Conservation (phyloP, 2,888 invertebrate species). For the Hymenopus coronatus region DNA sequence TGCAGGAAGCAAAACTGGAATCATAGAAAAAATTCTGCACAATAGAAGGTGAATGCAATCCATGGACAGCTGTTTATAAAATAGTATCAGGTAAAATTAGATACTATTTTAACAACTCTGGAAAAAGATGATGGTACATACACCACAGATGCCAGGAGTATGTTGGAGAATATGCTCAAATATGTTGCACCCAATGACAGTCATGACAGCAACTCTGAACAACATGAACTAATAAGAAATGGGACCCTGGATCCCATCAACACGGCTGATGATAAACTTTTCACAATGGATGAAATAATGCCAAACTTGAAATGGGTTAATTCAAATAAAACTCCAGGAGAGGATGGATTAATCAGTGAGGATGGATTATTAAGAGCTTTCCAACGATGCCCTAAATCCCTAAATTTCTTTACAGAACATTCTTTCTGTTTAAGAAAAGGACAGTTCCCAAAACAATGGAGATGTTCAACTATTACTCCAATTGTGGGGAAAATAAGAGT, state of each 20-base stretch:
- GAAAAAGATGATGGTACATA: no score
- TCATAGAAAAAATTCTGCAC: no score
- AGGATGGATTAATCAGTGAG: not conserved
- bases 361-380: not conserved
- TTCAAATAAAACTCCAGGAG: not conserved
- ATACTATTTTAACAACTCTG: no score
- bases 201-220: not conserved
- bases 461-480: not conserved
- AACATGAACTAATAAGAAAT: not conserved
- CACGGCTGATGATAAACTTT: not conserved
- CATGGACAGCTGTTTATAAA: no score
- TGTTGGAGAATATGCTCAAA: not conserved
- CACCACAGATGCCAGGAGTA: no score
- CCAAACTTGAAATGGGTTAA: not conserved
- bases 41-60: no score
- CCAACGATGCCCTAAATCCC: not conserved
- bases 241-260: not conserved
- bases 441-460: not conserved
- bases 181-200: not conserved
- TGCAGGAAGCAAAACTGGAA: no score
- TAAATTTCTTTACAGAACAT: not conserved
- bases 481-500: not conserved
- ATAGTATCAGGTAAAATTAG: no score
- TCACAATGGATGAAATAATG: not conserved
- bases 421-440: not conserved